A percentile compares a stretch with the other conserved stretches of the same genome.
Evolutionary conservation across 2,888 invertebrate species (phyloP).

Genomic region (Caenorhabditis sp.): DNA sequence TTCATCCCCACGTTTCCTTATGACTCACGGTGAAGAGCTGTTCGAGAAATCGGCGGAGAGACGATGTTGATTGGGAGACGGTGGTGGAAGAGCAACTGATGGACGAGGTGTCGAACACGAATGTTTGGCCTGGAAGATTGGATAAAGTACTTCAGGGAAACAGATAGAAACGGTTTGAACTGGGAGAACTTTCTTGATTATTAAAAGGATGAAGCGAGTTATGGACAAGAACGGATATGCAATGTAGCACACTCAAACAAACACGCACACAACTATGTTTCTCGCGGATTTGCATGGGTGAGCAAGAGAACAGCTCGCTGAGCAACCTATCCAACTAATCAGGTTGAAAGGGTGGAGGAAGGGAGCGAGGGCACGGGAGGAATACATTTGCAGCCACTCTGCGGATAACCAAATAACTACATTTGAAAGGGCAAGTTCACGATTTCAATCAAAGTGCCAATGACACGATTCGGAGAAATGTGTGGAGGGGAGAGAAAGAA

Average conservation of each 20-base stretch:
- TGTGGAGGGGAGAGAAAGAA: neutral
- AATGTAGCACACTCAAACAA: neutral
- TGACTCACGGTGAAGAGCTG: conserved; percentile 59
- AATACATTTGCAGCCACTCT: conserved; percentile 15
- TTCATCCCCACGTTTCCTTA: neutral
- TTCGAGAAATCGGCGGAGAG: conserved; percentile 56
- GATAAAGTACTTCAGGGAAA: no score
- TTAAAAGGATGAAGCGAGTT: conserved; percentile 2
- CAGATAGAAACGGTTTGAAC: no score
- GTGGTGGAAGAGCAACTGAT: conserved; percentile 55
- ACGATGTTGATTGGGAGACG: conserved; percentile 45
- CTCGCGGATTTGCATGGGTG: conserved; percentile 53
- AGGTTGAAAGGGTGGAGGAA: conserved; percentile 41
- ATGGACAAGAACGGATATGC: conserved; percentile 40
- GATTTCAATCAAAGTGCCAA: neutral
- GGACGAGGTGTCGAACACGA: conserved; percentile 59
- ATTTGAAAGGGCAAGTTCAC: neutral
- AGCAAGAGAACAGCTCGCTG: conserved; percentile 48
- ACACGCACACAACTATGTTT: conserved; percentile 24
- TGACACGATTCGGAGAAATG: neutral
- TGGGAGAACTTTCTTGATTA: no score
- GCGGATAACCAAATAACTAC: conserved; percentile 2
- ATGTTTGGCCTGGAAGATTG: conserved; percentile 48
- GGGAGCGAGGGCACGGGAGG: conserved; percentile 12
- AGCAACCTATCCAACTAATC: conserved; percentile 52